These are phyloP conservation scores for Pyrochroa serraticornis DNA, from an alignment of 2,888 invertebrate genomes.

Conservation along the genomic window DNA sequence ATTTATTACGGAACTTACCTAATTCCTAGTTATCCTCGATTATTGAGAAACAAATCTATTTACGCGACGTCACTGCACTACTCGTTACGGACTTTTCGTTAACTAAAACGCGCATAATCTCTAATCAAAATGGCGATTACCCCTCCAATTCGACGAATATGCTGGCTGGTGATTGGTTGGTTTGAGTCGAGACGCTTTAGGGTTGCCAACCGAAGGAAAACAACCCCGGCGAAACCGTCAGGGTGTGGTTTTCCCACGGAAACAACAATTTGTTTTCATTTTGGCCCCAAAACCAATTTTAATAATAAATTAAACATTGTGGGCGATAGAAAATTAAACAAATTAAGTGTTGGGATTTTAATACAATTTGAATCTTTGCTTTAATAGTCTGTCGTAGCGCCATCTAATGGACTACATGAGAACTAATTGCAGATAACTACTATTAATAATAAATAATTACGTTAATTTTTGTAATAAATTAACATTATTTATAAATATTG, in stretches of 20 bases:
- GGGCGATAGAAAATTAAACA: no score
- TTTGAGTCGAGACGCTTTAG: conserved; percentile 27
- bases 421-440: no score
- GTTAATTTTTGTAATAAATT: no score
- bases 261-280: no score
- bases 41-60: conserved; percentile 18
- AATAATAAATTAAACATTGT: no score
- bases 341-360: no score
- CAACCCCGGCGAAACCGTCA: conserved; percentile 20
- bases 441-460: no score
- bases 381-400: no score
- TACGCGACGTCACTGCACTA: conserved; percentile 22
- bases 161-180: conserved; percentile 7
- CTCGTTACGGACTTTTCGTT: conserved; percentile 44
- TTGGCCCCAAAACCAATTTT: no score
- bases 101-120: conserved; percentile 55
- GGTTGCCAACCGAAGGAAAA: conserved; percentile 22
- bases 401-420: no score
- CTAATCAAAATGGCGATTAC: conserved; percentile 35
- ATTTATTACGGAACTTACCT: conserved; percentile 13
- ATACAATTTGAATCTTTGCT: no score
- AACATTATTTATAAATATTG: no score
- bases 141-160: conserved; percentile 11
- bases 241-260: conserved; percentile 19
- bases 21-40: conserved; percentile 14